Percentiles rank a stretch among this genome's conserved stretches.
phyloP scores from a whole-genome alignment of 2,113 vertebrate species.

The Zapus hudsonius region DNA sequence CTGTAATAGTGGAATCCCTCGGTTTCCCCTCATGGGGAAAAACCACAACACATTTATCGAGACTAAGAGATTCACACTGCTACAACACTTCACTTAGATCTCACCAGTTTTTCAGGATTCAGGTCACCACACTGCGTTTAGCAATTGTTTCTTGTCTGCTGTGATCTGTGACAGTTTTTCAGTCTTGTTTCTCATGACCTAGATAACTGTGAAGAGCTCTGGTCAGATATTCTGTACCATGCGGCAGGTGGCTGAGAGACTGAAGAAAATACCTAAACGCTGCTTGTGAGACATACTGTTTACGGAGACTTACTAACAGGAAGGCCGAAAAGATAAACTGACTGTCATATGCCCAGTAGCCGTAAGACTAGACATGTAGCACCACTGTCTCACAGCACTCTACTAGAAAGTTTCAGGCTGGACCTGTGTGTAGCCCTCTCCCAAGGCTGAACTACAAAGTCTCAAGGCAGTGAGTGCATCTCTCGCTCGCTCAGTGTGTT shows the following conservation, averaged over 20 bases:
- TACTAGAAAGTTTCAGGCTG: not conserved
- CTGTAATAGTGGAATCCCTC: not conserved
- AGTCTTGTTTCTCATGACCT: conserved; percentile 11
- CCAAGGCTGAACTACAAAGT: too few relatives aligned
- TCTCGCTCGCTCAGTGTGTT: not conserved
- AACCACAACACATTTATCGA: not conserved
- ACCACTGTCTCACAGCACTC: not conserved
- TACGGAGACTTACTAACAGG: not conserved
- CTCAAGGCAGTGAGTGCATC: too few relatives aligned
- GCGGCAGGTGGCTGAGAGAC: not conserved
- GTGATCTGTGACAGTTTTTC: not conserved
- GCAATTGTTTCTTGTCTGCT: not conserved
- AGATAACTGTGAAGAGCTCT: not conserved
- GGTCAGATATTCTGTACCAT: not conserved
- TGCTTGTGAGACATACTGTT: not conserved
- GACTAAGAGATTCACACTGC: not conserved
- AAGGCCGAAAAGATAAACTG: not conserved
- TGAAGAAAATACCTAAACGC: not conserved
- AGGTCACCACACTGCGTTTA: not conserved
- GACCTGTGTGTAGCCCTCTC: too few relatives aligned
- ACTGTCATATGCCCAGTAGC: not conserved
- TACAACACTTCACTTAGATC: not conserved
- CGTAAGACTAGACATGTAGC: not conserved
- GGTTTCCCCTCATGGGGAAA: not conserved
- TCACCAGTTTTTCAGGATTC: not conserved